A percentile compares a stretch with the other conserved stretches of the same genome.
These are phyloP conservation scores for Oryzias sinensis DNA, from an alignment of 2,797 vertebrate genomes.

Conservation along the genomic window DNA sequence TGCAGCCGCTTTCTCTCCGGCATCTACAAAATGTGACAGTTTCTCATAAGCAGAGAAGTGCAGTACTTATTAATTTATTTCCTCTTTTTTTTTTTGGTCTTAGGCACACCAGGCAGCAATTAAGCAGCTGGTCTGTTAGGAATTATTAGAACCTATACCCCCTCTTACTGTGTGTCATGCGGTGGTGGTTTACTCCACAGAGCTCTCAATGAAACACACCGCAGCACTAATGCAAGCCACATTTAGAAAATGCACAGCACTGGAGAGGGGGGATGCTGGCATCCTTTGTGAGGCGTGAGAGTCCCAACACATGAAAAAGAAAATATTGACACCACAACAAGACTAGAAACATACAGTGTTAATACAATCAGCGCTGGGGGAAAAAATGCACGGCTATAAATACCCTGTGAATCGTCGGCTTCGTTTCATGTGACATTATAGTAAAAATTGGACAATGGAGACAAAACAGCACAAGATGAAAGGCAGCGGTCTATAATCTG, in stretches of 20 bases:
- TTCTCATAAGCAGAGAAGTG: slow-evolving; percentile 20
- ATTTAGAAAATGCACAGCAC: slow-evolving; percentile 12
- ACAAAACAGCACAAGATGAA: slow-evolving; percentile 9
- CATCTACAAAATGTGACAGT: neutral
- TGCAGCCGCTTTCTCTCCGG: neutral
- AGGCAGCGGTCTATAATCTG: slow-evolving; percentile 10
- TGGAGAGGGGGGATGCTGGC: neutral
- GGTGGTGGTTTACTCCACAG: slow-evolving; percentile 13
- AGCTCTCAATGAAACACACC: neutral
- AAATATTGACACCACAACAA: slow-evolving; percentile 1
- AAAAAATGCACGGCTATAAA: slow-evolving; percentile 2
- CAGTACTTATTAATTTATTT: neutral
- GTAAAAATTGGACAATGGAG: slow-evolving; percentile 11
- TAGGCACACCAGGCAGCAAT: neutral
- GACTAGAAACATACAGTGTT: neutral
- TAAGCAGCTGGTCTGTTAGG: slow-evolving; percentile 1
- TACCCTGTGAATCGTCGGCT: neutral
- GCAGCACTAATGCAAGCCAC: neutral
- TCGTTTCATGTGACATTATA: slow-evolving; percentile 8
- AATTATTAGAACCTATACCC: slow-evolving; percentile 6
- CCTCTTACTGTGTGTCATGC: neutral
- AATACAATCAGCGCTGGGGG: neutral
- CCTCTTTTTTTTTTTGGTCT: too few relatives aligned
- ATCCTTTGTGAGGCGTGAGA: neutral
- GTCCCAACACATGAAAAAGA: neutral